Evolutionary conservation across 2,113 vertebrate species (phyloP), one percentile per base, ranked within the genome.

Genomic region (Glareola pratincola): DNA sequence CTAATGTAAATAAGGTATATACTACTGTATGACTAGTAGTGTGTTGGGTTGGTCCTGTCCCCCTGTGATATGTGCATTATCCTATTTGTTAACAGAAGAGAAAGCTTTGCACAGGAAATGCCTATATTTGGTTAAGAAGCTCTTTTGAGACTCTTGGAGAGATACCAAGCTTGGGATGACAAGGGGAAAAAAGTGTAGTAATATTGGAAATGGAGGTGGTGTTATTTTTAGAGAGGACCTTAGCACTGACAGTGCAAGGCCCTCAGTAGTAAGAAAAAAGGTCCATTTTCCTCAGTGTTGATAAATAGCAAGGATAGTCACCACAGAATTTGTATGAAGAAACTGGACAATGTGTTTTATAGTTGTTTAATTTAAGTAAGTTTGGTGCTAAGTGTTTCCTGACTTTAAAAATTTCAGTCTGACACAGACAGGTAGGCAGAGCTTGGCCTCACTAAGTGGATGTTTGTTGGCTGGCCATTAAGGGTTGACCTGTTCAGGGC

Each of bases 1-100:
- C 21, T 75, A 67, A 67, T 39, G 36, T 47, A 51, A 60, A 45
- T 72, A 22, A 81, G 23, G 36, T 59, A 18, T 19, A 27, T 67
- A 12, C 17, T 41, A 9, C 2, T 0, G 0, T 54, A 26, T 8
- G 11, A 27, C 36, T 29, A 27, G 8, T 24, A 37, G 45, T 53
- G 22, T 48, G 36, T 75, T 64, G 32, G 20, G 6, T 48, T 14
- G 5, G 3, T 82, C 5, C 2, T 88, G n/a, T 83, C 8, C 7
- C 10, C 22, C 9, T 68, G 51, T 57, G 56, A 43, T 74, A 18
- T 8, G 12, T 94, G 29, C 73, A 24, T 75, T 23, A 24, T 41
- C 26, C 59, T 41, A 6, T 74, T 12, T 19, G 20, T 62, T 74
- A 62, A 26, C 32, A 71, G 59, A 64, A 75, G 72, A 87, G 29